phyloP scores from a whole-genome alignment of 1,140 invertebrate genomes.

The Maniola jurtina region DNA sequence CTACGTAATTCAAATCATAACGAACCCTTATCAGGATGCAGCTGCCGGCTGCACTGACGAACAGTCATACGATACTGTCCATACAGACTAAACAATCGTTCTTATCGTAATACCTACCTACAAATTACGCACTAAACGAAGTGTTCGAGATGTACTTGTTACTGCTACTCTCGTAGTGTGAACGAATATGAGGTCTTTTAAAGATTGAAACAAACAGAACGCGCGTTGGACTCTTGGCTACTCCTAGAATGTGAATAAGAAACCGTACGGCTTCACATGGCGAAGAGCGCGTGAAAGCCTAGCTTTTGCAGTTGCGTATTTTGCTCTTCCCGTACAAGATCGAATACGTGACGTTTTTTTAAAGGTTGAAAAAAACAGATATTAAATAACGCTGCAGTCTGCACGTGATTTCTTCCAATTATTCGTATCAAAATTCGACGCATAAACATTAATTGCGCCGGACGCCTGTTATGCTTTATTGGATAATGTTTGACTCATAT shows the following conservation, averaged over 20 bases:
- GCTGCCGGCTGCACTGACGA: background rate
- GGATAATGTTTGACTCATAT: constrained; percentile 19
- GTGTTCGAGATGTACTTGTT: background rate
- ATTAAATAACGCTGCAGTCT: background rate
- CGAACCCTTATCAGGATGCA: background rate
- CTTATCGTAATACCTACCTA: background rate
- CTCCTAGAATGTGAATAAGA: too few species aligned
- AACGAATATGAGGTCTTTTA: background rate
- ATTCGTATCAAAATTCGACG: constrained; percentile 4
- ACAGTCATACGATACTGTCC: constrained; percentile 14
- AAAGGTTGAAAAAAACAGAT: too few species aligned
- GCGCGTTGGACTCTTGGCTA: too few species aligned
- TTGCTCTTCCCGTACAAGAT: too few species aligned
- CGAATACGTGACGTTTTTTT: too few species aligned
- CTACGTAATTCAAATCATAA: background rate
- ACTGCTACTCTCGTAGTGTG: background rate
- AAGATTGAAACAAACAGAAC: too few species aligned
- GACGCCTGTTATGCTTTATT: constrained; percentile 18
- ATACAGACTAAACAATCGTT: constrained; percentile 11
- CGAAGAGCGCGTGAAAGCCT: too few species aligned
- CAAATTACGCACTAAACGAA: background rate
- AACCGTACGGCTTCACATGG: too few species aligned
- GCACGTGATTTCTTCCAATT: background rate
- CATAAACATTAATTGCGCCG: constrained; percentile 9
- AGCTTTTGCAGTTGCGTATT: too few species aligned